Percentiles rank a stretch among this genome's conserved stretches.
These are phyloP conservation scores for Scyliorhinus canicula DNA, from an alignment of 2,797 vertebrate species.

Conservation along the genomic window DNA sequence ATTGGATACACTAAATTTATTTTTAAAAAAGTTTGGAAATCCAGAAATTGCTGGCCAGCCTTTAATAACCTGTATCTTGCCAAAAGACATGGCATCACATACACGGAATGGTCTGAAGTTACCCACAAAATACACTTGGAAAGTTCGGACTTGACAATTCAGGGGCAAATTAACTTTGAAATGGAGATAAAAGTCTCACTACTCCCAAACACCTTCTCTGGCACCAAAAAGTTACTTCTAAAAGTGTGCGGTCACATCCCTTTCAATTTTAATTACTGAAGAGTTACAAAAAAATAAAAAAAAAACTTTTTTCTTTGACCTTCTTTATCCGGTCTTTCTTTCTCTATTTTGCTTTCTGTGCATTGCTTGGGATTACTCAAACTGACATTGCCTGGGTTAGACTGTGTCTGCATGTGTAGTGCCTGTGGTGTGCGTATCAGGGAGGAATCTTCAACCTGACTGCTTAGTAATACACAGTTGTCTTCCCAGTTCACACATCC, in stretches of 20 bases:
- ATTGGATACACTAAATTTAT: too few species aligned
- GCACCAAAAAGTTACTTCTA: not conserved
- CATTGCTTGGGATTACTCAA: not conserved
- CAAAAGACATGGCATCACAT: too few species aligned
- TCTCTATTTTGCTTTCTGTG: not conserved
- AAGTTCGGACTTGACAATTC: not conserved
- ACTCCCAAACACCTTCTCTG: not conserved
- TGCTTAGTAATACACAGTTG: not conserved
- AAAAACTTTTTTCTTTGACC: not conserved
- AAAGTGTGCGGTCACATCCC: not conserved
- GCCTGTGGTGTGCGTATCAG: not conserved
- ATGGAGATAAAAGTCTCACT: too few species aligned
- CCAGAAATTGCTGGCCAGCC: too few species aligned
- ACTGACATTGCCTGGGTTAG: not conserved
- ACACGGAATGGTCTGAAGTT: not conserved
- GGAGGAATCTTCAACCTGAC: not conserved
- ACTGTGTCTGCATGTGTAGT: not conserved
- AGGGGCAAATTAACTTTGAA: not conserved
- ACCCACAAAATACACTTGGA: not conserved
- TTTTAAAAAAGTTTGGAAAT: not conserved
- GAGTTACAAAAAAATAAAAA: not conserved
- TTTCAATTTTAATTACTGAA: not conserved
- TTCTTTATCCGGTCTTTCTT: not conserved
- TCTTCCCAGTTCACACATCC: not conserved
- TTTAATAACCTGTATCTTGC: not conserved